Conservation (phyloP, 2,888 invertebrate genomes). For the Drosophila anomalata region DNA sequence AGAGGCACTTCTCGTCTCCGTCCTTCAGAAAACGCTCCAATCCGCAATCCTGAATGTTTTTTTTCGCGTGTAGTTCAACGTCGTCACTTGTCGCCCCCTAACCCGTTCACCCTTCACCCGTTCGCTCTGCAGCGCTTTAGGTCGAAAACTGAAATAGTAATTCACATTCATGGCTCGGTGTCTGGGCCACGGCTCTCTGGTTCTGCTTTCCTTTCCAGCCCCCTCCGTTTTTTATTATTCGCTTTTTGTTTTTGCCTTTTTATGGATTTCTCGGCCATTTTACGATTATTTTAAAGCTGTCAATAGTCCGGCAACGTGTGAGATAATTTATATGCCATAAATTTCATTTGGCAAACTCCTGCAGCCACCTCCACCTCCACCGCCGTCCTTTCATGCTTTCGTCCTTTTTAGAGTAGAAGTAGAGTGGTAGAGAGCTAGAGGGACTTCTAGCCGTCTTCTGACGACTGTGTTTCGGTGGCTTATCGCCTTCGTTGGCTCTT, state of each 20-base stretch:
- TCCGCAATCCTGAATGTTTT: neutral
- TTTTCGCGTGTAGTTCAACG: neutral
- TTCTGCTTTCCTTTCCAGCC: constrained; percentile 18
- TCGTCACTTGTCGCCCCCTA: constrained; percentile 1
- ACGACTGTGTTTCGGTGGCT: constrained; percentile 54
- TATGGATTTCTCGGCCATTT: constrained; percentile 76
- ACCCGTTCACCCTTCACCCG: neutral
- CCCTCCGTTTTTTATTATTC: constrained; percentile 25
- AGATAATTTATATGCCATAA: constrained; percentile 81
- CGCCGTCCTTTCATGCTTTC: neutral
- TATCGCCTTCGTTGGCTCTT: constrained; percentile 73
- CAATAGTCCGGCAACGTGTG: constrained; percentile 78
- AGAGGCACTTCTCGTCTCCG: too few species aligned
- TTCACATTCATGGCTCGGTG: constrained; percentile 69
- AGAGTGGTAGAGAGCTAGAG: constrained; percentile 7
- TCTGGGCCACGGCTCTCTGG: constrained; percentile 43
- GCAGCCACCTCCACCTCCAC: constrained; percentile 16
- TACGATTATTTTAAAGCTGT: constrained; percentile 80
- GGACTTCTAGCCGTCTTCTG: constrained; percentile 45
- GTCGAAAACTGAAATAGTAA: constrained; percentile 74
- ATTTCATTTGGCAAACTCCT: constrained; percentile 70
- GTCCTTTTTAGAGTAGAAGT: constrained; percentile 1
- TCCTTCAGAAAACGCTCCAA: neutral
- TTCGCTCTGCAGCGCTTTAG: constrained; percentile 46
- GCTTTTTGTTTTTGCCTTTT: constrained; percentile 55